Evolutionary conservation across 1,140 invertebrate species (phyloP).

Genomic region (Myzus persicae): DNA sequence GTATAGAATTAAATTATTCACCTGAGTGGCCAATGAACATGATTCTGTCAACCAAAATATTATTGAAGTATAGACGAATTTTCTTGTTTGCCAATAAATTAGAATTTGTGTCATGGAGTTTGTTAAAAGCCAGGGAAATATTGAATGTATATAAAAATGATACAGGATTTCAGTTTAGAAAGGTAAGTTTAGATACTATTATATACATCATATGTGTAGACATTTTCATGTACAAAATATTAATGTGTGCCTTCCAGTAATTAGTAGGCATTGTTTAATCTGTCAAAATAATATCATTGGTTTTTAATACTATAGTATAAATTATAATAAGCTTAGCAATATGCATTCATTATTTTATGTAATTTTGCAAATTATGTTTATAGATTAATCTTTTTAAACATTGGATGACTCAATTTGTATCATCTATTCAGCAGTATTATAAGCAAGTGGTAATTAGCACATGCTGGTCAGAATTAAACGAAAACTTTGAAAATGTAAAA

Average conservation of each 20-base stretch:
- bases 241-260: neutral
- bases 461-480: conserved; percentile 34
- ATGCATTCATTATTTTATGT: neutral
- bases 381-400: conserved; percentile 52
- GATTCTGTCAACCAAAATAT: conserved; percentile 32
- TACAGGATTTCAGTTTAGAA: conserved; percentile 35
- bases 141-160: conserved; percentile 40
- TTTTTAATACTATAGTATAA: no score
- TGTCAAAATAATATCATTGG: neutral
- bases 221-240: neutral
- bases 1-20: conserved; percentile 37
- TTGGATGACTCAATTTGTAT: conserved; percentile 43
- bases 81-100: conserved; percentile 50
- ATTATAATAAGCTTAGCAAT: neutral
- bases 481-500: conserved; percentile 11
- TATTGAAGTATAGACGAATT: conserved; percentile 48
- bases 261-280: neutral
- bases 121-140: conserved; percentile 40
- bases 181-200: neutral
- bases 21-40: conserved; percentile 42
- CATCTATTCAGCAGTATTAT: conserved; percentile 54
- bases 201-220: neutral
- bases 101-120: conserved; percentile 52
- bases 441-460: conserved; percentile 36
- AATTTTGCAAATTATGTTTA: neutral